Evolutionary conservation across 2,888 invertebrate species (phyloP).

Genomic region (Hanleya hanleyi): DNA sequence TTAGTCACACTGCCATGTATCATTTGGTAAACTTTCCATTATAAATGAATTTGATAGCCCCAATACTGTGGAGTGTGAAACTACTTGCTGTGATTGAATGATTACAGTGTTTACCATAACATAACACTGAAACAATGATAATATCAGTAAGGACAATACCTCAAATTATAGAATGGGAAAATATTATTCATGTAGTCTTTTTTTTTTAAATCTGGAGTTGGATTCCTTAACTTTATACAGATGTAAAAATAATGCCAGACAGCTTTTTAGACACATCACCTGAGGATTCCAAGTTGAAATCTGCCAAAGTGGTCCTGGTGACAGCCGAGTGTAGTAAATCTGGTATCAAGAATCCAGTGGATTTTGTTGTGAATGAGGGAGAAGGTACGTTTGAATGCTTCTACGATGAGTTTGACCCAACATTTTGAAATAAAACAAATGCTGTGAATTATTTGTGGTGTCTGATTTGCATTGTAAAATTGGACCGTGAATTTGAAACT

Average conservation of each 20-base stretch:
- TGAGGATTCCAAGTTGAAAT: constrained; percentile 61
- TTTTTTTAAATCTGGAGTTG: too few species aligned
- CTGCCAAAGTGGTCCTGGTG: constrained; percentile 63
- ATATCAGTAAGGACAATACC: too few species aligned
- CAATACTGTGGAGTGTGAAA: too few species aligned
- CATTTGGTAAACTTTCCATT: too few species aligned
- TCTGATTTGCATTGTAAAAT: not conserved
- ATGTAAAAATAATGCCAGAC: constrained; percentile 55
- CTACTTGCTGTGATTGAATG: too few species aligned
- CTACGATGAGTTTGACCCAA: not conserved
- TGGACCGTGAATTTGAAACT: not conserved
- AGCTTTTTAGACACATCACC: constrained; percentile 55
- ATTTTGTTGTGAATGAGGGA: constrained; percentile 70
- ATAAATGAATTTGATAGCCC: too few species aligned
- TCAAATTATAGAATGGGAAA: too few species aligned
- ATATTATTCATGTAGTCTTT: too few species aligned
- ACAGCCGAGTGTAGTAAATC: constrained; percentile 69
- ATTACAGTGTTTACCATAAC: too few species aligned
- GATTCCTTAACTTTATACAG: constrained; percentile 46
- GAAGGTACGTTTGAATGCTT: constrained; percentile 59
- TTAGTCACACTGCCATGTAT: too few species aligned
- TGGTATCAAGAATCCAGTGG: constrained; percentile 67
- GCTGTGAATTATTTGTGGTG: not conserved
- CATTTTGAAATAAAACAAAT: not conserved
- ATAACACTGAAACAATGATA: too few species aligned